Percentiles rank a stretch among this genome's conserved stretches.
These are phyloP conservation scores for Acanthosepion lycidas DNA, from an alignment of 2,888 invertebrate genomes.

Conservation along the genomic window DNA sequence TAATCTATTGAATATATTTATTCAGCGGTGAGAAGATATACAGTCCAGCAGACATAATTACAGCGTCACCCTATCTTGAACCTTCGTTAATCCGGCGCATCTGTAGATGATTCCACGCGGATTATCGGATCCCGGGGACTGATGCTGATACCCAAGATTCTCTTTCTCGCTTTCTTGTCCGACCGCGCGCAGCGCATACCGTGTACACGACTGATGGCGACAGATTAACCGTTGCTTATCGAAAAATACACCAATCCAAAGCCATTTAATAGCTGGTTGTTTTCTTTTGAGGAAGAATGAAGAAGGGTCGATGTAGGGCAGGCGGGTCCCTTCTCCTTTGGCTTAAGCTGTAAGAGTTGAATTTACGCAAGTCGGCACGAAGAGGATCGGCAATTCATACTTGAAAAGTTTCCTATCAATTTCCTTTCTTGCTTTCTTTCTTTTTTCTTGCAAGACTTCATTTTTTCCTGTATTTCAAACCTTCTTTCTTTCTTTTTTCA, in stretches of 20 bases:
- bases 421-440: not conserved
- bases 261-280: not conserved
- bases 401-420: not conserved
- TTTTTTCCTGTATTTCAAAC: not conserved
- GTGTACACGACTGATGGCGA: slow-evolving; percentile 33
- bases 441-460: not conserved
- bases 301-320: not conserved
- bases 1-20: slow-evolving; percentile 22
- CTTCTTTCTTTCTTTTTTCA: not conserved
- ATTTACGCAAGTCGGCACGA: not conserved
- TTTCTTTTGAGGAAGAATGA: not conserved
- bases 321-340: not conserved
- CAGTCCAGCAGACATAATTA: slow-evolving; percentile 22
- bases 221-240: slow-evolving; percentile 22
- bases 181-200: not conserved
- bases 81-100: not conserved
- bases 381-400: not conserved
- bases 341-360: not conserved
- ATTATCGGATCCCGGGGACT: not conserved
- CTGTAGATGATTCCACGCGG: not conserved
- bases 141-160: not conserved
- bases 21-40: slow-evolving; percentile 33
- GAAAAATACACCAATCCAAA: slow-evolving; percentile 33
- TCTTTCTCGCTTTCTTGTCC: not conserved
- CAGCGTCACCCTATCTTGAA: slow-evolving; percentile 12